Percentiles rank a stretch among this genome's conserved stretches.
phyloP scores from a whole-genome alignment of 2,113 vertebrate genomes.

The Ochotona curzoniae region DNA sequence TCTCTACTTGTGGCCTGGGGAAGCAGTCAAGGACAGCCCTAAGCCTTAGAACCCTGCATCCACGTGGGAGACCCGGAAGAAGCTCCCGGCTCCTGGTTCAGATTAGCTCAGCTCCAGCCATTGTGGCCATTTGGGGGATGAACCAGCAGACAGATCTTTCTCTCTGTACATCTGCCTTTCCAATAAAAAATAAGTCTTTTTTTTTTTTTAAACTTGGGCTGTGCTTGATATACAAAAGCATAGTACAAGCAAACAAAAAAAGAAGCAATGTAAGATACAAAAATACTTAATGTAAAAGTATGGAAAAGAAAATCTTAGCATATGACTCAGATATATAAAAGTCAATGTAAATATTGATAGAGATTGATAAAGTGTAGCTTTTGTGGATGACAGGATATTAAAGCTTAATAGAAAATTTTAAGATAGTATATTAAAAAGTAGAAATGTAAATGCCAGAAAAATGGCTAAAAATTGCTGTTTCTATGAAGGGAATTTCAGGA shows the following conservation, averaged over 20 bases:
- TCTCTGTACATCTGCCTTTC: too few species aligned
- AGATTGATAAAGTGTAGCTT: slow-evolving; percentile 24
- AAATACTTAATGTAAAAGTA: slow-evolving; percentile 11
- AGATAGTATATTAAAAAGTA: slow-evolving; percentile 12
- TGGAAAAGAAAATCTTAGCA: background rate
- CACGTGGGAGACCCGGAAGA: too few species aligned
- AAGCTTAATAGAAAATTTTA: slow-evolving; percentile 25
- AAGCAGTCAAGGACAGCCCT: too few species aligned
- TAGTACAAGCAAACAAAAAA: background rate
- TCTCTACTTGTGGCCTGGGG: too few species aligned
- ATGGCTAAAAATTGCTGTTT: slow-evolving; percentile 46
- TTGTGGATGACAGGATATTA: background rate
- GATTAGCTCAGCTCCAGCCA: too few species aligned
- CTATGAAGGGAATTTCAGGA: slow-evolving; percentile 36
- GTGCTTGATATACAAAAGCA: background rate
- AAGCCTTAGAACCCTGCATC: too few species aligned
- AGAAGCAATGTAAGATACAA: background rate
- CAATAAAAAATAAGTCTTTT: background rate
- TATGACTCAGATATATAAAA: slow-evolving; percentile 25
- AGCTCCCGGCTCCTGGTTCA: too few species aligned
- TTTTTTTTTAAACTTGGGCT: slow-evolving; percentile 4
- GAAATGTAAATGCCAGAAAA: slow-evolving; percentile 13
- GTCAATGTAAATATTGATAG: slow-evolving; percentile 31
- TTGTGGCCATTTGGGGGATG: too few species aligned
- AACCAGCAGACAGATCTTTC: too few species aligned